Evolutionary conservation across 2,113 vertebrate genomes (phyloP).

Genomic region (Lutjanus erythropterus): DNA sequence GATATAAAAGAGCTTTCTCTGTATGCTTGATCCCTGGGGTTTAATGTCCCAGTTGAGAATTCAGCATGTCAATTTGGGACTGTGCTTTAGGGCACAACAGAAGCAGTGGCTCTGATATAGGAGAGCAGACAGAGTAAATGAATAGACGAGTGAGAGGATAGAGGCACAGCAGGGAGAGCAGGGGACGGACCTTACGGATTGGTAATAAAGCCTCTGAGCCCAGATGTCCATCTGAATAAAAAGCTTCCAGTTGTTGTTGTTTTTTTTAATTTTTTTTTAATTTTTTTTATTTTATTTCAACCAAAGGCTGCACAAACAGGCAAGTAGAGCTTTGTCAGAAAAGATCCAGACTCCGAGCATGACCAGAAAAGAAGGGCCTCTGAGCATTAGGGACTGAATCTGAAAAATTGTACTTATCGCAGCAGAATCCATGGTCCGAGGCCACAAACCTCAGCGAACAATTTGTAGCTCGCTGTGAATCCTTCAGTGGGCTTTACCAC

Average conservation of each 20-base stretch:
- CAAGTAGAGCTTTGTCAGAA: constrained; percentile 41
- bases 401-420: constrained; percentile 6
- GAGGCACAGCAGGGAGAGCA: constrained; percentile 22
- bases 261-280: constrained; percentile 29
- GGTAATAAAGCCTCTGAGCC: constrained; percentile 62
- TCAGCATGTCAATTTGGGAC: constrained; percentile 68
- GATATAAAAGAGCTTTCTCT: constrained; percentile 53
- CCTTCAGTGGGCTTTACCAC: constrained; percentile 50
- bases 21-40: constrained; percentile 53
- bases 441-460: constrained; percentile 23
- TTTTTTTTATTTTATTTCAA: constrained; percentile 17
- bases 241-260: constrained; percentile 51
- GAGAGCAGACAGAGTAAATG: constrained; percentile 32
- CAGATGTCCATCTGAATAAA: constrained; percentile 68
- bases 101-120: constrained; percentile 48
- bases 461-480: constrained; percentile 52
- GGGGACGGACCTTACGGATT: constrained; percentile 51
- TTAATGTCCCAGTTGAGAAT: constrained; percentile 66
- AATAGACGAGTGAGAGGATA: constrained; percentile 34
- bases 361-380: not conserved
- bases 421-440: constrained; percentile 34
- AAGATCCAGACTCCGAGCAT: not conserved
- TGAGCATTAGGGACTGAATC: constrained; percentile 29
- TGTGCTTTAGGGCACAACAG: constrained; percentile 57
- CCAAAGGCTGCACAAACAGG: constrained; percentile 31